Percentiles rank a stretch among this genome's conserved stretches.
Evolutionary conservation across 1,140 invertebrate species (phyloP).

Genomic region (Scaptomyza hsui): DNA sequence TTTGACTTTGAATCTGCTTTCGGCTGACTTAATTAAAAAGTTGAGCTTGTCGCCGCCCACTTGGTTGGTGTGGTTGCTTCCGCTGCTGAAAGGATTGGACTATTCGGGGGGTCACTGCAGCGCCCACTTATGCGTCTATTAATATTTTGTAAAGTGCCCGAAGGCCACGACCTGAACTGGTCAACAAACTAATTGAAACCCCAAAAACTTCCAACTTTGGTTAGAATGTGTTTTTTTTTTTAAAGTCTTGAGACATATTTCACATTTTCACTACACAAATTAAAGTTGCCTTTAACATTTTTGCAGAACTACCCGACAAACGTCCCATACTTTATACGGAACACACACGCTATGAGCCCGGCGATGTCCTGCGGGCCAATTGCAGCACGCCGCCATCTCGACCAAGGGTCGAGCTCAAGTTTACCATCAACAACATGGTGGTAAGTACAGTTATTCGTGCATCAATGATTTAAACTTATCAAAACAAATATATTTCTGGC

Average conservation of each 20-base stretch:
- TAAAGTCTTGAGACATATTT: too few relatives aligned
- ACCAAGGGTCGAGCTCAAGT: constrained; percentile 88
- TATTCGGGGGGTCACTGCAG: constrained; percentile 1
- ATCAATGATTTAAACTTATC: not conserved
- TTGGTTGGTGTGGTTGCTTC: constrained; percentile 20
- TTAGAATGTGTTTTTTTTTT: not conserved
- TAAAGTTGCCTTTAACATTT: constrained; percentile 21
- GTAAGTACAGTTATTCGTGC: constrained; percentile 85
- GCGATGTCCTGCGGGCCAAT: constrained; percentile 88
- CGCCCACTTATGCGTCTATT: constrained; percentile 45
- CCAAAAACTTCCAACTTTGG: not conserved
- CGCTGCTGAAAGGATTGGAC: constrained; percentile 25
- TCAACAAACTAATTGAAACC: constrained; percentile 50
- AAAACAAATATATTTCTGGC: not conserved
- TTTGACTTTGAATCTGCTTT: constrained; percentile 31
- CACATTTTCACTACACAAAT: too few relatives aligned
- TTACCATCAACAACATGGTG: constrained; percentile 90
- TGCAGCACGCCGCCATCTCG: constrained; percentile 88
- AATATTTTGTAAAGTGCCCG: constrained; percentile 30
- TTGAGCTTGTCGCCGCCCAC: constrained; percentile 47
- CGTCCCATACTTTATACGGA: constrained; percentile 87
- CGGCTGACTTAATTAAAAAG: constrained; percentile 82
- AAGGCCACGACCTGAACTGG: constrained; percentile 8
- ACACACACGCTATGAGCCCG: constrained; percentile 87
- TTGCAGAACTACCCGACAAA: constrained; percentile 86